A percentile compares a stretch with the other conserved stretches of the same genome.
phyloP scores from a whole-genome alignment of 2,888 invertebrate species.

The Megaustenia siamemsis region DNA sequence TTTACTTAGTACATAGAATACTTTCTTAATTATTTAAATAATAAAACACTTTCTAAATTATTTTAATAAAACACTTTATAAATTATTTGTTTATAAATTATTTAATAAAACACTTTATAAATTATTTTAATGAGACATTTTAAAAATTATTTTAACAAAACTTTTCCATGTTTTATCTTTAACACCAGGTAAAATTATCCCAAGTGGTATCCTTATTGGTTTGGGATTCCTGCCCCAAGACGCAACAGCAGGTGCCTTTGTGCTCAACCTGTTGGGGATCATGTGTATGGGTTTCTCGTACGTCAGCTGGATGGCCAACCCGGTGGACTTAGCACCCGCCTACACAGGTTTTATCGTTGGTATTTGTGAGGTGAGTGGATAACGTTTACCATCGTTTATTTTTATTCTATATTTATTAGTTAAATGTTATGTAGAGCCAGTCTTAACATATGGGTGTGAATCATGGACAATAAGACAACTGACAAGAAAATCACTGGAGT shows the following conservation, averaged over 20 bases:
- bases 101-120: too few relatives aligned
- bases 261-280: conserved; percentile 60
- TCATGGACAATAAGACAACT: too few relatives aligned
- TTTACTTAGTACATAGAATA: too few relatives aligned
- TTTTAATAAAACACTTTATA: too few relatives aligned
- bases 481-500: too few relatives aligned
- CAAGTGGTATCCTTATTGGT: conserved; percentile 66
- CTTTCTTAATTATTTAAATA: too few relatives aligned
- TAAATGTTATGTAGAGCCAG: too few relatives aligned
- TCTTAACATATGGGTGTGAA: too few relatives aligned
- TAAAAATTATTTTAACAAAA: not conserved
- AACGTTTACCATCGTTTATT: not conserved
- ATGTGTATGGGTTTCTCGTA: conserved; percentile 67
- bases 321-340: conserved; percentile 75
- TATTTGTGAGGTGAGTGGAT: conserved; percentile 67
- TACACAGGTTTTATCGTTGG: conserved; percentile 75
- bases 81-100: too few relatives aligned
- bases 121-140: too few relatives aligned
- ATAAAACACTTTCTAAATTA: too few relatives aligned
- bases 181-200: conserved; percentile 65
- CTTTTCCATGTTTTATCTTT: not conserved
- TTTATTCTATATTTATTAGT: too few relatives aligned
- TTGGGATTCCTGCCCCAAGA: conserved; percentile 67
- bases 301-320: conserved; percentile 72
- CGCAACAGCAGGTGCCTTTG: conserved; percentile 63